Percentiles rank a stretch among this genome's conserved stretches.
phyloP scores from a whole-genome alignment of 2,888 invertebrate species.

The Andrena minutula region DNA sequence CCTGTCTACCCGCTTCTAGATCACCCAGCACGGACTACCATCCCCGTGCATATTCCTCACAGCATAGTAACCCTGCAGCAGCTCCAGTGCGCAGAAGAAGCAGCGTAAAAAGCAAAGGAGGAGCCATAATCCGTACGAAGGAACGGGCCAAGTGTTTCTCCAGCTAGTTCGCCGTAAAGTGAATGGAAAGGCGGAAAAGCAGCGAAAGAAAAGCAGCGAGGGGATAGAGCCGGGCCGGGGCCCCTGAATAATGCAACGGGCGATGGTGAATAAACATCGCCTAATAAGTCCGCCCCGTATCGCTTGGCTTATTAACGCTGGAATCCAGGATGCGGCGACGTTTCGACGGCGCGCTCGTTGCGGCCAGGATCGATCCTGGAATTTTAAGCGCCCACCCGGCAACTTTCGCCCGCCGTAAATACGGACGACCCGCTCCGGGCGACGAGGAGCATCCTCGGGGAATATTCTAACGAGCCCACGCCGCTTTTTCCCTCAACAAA shows the following conservation, averaged over 20 bases:
- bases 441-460: background rate
- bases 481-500: background rate
- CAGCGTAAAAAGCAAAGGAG: background rate
- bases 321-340: constrained; percentile 35
- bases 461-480: constrained; percentile 4
- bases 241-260: constrained; percentile 59
- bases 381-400: constrained; percentile 5
- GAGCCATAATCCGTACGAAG: constrained; percentile 21
- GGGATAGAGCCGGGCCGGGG: background rate
- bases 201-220: background rate
- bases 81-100: too few relatives aligned
- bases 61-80: too few relatives aligned
- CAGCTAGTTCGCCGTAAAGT: constrained; percentile 35
- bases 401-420: constrained; percentile 21
- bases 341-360: constrained; percentile 3
- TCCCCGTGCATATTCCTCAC: too few relatives aligned
- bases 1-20: too few relatives aligned
- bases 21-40: too few relatives aligned
- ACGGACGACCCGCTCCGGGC: constrained; percentile 1
- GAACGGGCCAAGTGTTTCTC: constrained; percentile 27
- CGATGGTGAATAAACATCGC: constrained; percentile 48
- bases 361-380: constrained; percentile 14
- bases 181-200: constrained; percentile 40
- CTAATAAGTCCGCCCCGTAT: constrained; percentile 36
- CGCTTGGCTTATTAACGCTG: constrained; percentile 40